phyloP scores from a whole-genome alignment of 2,797 vertebrate genomes.

The Mormyrops attenuatus region DNA sequence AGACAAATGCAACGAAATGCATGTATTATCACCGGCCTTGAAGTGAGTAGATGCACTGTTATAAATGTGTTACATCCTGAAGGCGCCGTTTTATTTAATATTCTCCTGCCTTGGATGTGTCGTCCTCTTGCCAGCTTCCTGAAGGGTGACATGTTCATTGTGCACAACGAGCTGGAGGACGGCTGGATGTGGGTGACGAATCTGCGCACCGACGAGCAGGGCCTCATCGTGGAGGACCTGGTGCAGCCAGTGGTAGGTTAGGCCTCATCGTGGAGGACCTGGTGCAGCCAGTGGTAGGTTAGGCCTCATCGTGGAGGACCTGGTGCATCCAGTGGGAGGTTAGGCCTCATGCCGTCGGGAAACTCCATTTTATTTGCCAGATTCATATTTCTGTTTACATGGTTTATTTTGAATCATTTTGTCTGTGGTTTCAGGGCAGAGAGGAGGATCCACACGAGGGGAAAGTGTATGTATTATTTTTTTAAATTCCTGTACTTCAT shows the following conservation, averaged over 20 bases:
- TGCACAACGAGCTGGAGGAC: conserved; percentile 97
- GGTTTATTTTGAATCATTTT: not conserved
- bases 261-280: conserved; percentile 91
- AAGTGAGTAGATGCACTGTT: not conserved
- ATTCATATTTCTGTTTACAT: not conserved
- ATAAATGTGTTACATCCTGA: not conserved
- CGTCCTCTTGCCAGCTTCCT: conserved; percentile 74
- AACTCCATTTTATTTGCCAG: not conserved
- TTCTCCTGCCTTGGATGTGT: not conserved
- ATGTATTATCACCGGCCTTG: not conserved
- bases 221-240: conserved; percentile 95
- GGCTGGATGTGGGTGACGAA: conserved; percentile 99
- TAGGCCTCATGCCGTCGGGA: not conserved
- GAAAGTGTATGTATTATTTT: conserved; percentile 81
- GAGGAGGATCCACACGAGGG: conserved; percentile 99
- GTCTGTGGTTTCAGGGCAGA: conserved; percentile 70
- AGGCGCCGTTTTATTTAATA: not conserved
- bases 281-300: conserved; percentile 93
- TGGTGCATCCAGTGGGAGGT: conserved; percentile 94
- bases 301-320: conserved; percentile 87
- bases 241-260: conserved; percentile 93
- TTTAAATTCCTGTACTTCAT: not conserved
- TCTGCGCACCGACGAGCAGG: conserved; percentile 92
- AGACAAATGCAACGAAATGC: not conserved
- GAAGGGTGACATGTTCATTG: conserved; percentile 99